These are phyloP conservation scores for Macquaria ambigua DNA, from an alignment of 2,113 vertebrate genomes.

Conservation along the genomic window DNA sequence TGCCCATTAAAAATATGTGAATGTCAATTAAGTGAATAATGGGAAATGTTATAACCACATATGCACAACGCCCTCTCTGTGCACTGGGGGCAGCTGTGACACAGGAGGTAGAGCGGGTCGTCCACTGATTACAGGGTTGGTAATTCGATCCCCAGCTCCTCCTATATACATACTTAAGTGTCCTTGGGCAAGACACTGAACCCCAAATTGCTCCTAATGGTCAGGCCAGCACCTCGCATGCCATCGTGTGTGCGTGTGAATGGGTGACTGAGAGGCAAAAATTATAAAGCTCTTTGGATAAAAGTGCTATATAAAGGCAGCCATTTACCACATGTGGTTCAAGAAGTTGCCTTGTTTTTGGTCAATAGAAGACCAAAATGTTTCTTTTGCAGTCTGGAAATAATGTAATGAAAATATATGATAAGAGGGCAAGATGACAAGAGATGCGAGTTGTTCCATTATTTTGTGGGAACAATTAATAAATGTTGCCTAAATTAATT, in stretches of 20 bases:
- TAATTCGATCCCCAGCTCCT: too few species aligned
- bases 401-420: background rate
- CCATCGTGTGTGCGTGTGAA: too few species aligned
- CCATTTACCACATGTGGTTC: too few species aligned
- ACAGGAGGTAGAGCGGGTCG: too few species aligned
- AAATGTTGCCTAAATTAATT: background rate
- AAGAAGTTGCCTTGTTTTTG: background rate
- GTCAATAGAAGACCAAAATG: background rate
- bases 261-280: too few species aligned
- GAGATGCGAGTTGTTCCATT: background rate
- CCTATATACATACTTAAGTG: too few species aligned
- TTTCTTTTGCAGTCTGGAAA: background rate
- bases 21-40: conserved; percentile 16
- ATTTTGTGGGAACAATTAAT: background rate
- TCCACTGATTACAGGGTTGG: too few species aligned
- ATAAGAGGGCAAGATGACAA: background rate
- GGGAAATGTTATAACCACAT: background rate
- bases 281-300: too few species aligned
- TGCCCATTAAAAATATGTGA: background rate
- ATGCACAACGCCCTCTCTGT: background rate
- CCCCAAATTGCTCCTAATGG: too few species aligned
- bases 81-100: background rate
- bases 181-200: too few species aligned
- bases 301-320: too few species aligned
- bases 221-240: too few species aligned